phyloP scores from a whole-genome alignment of 2,888 invertebrate species.

The Micropterix aruncella region DNA sequence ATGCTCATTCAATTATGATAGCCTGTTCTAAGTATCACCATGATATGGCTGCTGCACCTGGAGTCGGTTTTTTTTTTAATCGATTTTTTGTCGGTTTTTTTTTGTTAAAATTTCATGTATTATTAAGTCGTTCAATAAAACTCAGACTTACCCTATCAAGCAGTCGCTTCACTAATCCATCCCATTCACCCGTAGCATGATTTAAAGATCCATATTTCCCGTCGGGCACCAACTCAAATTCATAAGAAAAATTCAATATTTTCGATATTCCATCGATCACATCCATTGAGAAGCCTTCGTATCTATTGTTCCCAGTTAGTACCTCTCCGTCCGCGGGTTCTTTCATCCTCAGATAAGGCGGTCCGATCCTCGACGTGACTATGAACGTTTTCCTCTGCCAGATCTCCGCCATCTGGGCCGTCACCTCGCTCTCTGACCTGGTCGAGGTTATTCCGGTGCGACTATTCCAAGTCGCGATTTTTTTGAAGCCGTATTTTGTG shows the following conservation, averaged over 20 bases:
- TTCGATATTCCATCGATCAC: constrained; percentile 54
- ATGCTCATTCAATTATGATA: too few relatives aligned
- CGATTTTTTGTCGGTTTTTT: too few relatives aligned
- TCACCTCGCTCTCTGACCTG: constrained; percentile 29
- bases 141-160: constrained; percentile 55
- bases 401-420: constrained; percentile 32
- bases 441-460: constrained; percentile 35
- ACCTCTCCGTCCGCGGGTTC: constrained; percentile 29
- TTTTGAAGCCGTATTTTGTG: constrained; percentile 34
- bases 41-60: too few relatives aligned
- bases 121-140: not conserved
- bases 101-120: too few relatives aligned
- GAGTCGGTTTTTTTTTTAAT: too few relatives aligned
- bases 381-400: constrained; percentile 51
- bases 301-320: constrained; percentile 46
- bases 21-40: too few relatives aligned
- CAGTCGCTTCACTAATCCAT: constrained; percentile 63
- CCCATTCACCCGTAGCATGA: constrained; percentile 60
- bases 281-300: constrained; percentile 66
- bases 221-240: constrained; percentile 57
- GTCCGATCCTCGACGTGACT: constrained; percentile 55
- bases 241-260: constrained; percentile 51
- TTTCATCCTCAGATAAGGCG: constrained; percentile 62
- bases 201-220: constrained; percentile 55
- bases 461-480: constrained; percentile 40